A percentile compares a stretch with the other conserved stretches of the same genome.
These are phyloP conservation scores for Thera obeliscata DNA, from an alignment of 2,888 invertebrate species.

Conservation along the genomic window DNA sequence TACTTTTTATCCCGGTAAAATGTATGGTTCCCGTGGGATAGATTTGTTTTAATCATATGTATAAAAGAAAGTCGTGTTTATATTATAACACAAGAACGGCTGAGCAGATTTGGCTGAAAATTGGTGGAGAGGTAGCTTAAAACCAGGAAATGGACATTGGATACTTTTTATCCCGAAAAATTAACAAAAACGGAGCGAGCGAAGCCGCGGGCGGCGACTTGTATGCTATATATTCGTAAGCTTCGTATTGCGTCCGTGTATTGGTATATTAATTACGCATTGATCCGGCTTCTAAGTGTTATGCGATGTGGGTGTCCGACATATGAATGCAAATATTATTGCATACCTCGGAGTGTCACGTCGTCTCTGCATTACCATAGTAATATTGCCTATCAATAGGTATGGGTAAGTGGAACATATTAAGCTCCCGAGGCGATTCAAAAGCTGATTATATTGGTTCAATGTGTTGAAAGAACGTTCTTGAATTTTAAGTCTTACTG, in stretches of 20 bases:
- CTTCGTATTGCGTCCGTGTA: slow-evolving; percentile 78
- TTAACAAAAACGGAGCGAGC: too few relatives aligned
- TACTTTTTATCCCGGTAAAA: too few relatives aligned
- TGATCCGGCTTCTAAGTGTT: slow-evolving; percentile 75
- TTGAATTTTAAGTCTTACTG: slow-evolving; percentile 19
- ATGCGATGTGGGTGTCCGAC: slow-evolving; percentile 82
- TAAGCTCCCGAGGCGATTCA: slow-evolving; percentile 25
- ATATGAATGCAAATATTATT: slow-evolving; percentile 70
- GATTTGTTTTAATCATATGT: too few relatives aligned
- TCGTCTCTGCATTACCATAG: slow-evolving; percentile 63
- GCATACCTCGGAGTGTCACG: slow-evolving; percentile 54
- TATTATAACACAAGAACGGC: too few relatives aligned
- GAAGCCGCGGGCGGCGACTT: too few relatives aligned
- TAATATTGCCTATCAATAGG: slow-evolving; percentile 38
- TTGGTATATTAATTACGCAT: slow-evolving; percentile 82
- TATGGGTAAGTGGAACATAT: slow-evolving; percentile 32
- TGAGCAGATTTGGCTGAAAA: too few relatives aligned
- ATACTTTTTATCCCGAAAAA: too few relatives aligned
- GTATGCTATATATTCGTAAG: slow-evolving; percentile 58
- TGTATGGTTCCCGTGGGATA: too few relatives aligned
- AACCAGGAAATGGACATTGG: too few relatives aligned
- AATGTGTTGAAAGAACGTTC: slow-evolving; percentile 14
- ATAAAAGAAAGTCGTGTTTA: too few relatives aligned
- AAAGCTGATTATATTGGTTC: slow-evolving; percentile 24
- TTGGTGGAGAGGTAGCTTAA: too few relatives aligned